A percentile compares a stretch with the other conserved stretches of the same genome.
Conservation (phyloP, 2,113 vertebrate species). For the Plecturocebus donacophilus region DNA sequence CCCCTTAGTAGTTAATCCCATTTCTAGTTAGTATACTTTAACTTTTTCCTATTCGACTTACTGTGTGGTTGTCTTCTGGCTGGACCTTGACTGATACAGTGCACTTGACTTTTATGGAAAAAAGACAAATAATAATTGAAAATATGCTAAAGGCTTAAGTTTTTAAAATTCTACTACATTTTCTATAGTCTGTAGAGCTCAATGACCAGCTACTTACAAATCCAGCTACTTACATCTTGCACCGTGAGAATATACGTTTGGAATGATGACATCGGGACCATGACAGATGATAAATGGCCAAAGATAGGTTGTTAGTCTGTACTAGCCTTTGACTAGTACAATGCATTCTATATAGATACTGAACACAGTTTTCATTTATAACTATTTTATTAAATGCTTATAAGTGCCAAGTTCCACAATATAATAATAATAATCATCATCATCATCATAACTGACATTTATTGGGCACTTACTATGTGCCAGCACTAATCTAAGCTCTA, state of each 20-base stretch:
- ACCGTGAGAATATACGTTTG: background rate
- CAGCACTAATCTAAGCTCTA: background rate
- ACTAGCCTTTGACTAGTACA: background rate
- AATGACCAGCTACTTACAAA: background rate
- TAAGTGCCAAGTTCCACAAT: background rate
- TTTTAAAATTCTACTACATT: background rate
- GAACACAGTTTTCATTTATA: background rate
- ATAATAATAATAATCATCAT: background rate
- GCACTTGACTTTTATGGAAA: background rate
- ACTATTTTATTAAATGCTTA: background rate
- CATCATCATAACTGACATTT: background rate
- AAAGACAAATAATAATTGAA: constrained; percentile 15
- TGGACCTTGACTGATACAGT: background rate
- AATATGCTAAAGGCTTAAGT: background rate
- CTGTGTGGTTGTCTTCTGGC: background rate
- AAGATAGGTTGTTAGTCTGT: background rate
- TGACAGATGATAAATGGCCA: background rate
- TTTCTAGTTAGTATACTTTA: constrained; percentile 4
- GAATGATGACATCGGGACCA: background rate
- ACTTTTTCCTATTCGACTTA: background rate
- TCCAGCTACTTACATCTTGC: background rate
- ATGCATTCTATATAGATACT: background rate
- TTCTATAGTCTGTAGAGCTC: background rate
- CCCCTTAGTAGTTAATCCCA: background rate
- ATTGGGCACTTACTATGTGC: background rate